phyloP scores from a whole-genome alignment of 2,888 invertebrate species.

The Suillia variegata region DNA sequence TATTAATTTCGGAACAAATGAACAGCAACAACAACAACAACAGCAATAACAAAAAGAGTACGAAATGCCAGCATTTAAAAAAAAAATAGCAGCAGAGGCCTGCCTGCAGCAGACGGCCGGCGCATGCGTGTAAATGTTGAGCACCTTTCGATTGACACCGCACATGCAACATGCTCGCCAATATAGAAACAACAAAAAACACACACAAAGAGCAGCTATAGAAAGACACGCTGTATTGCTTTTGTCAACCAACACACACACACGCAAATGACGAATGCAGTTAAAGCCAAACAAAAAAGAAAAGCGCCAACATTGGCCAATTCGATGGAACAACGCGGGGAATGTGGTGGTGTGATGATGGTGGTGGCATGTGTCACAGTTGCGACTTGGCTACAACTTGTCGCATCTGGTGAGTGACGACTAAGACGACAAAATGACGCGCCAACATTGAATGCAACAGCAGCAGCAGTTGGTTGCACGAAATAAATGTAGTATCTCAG shows the following conservation, averaged over 20 bases:
- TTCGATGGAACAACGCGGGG: neutral
- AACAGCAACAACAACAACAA: conserved; percentile 4
- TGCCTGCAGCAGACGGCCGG: neutral
- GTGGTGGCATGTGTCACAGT: neutral
- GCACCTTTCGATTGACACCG: conserved; percentile 42
- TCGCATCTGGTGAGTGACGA: neutral
- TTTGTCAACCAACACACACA: conserved; percentile 10
- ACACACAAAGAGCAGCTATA: neutral
- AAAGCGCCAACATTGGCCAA: neutral
- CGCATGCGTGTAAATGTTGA: conserved; percentile 35
- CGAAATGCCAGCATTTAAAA: conserved; percentile 14
- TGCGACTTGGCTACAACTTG: neutral
- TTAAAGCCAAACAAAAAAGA: conserved; percentile 34
- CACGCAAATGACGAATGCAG: conserved; percentile 49
- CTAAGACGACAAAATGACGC: neutral
- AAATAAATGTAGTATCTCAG: neutral
- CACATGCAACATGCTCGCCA: conserved; percentile 8
- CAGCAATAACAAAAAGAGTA: conserved; percentile 6
- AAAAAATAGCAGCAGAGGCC: neutral
- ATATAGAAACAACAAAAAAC: neutral
- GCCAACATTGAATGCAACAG: neutral
- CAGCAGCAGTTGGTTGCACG: neutral
- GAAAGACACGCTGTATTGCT: conserved; percentile 8
- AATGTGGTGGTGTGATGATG: too few species aligned
- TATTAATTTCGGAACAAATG: conserved; percentile 36